A percentile compares a stretch with the other conserved stretches of the same genome.
Conservation (phyloP, 2,113 vertebrate genomes). For the Pelvicachromis taeniatus region DNA sequence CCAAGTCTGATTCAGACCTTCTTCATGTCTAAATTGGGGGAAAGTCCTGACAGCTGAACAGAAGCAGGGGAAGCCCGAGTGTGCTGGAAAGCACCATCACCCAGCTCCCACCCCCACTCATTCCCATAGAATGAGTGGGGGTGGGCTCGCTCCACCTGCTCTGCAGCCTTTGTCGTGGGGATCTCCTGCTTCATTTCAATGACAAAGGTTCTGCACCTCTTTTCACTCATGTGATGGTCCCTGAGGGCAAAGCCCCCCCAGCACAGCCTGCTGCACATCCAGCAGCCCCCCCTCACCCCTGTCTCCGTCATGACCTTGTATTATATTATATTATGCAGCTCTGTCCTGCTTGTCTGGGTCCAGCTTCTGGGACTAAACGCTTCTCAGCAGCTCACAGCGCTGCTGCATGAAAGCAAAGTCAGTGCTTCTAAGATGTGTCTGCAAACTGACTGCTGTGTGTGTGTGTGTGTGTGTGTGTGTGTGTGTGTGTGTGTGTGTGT, state of each 20-base stretch:
- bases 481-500: not conserved
- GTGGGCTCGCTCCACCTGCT: slow-evolving; percentile 88
- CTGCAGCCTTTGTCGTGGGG: slow-evolving; percentile 78
- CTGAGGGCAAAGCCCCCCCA: slow-evolving; percentile 51
- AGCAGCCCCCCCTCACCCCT: not conserved
- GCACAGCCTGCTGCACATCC: slow-evolving; percentile 57
- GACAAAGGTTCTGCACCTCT: slow-evolving; percentile 80
- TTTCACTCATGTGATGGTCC: slow-evolving; percentile 80
- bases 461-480: not conserved
- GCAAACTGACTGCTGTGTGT: not conserved
- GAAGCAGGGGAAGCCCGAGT: not conserved
- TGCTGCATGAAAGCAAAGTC: not conserved
- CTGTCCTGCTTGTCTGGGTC: too few relatives aligned
- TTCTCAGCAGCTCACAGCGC: not conserved
- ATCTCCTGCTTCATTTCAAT: slow-evolving; percentile 78
- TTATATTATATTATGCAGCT: not conserved
- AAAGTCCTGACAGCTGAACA: not conserved
- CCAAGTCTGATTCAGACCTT: not conserved
- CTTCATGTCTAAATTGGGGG: not conserved
- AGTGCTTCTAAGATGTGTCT: not conserved
- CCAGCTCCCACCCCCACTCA: slow-evolving; percentile 16
- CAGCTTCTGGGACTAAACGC: too few relatives aligned
- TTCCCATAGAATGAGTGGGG: slow-evolving; percentile 16
- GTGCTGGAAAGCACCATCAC: not conserved
- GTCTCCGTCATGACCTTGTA: not conserved